Percentiles rank a stretch among this genome's conserved stretches.
Conservation (phyloP, 2,888 invertebrate genomes). For the Epirrita christyi region DNA sequence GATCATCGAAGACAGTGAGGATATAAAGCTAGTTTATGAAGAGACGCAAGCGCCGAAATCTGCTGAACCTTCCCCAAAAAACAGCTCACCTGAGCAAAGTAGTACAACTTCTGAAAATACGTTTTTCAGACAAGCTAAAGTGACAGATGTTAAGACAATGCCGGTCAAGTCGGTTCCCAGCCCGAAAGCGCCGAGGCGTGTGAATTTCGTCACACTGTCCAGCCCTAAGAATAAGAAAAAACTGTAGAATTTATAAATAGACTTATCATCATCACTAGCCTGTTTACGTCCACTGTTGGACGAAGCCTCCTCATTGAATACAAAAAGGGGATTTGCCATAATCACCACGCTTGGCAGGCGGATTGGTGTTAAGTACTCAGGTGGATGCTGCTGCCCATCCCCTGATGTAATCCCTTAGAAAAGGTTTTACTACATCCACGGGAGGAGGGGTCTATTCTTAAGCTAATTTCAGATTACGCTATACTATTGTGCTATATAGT, state of each 20-base stretch:
- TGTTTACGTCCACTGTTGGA: no score
- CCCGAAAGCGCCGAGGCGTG: conserved; percentile 87
- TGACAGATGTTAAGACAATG: conserved; percentile 62
- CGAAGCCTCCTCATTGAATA: no score
- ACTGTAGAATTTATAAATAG: conserved; percentile 29
- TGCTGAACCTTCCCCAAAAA: conserved; percentile 36
- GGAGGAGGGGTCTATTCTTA: no score
- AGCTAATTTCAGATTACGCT: no score
- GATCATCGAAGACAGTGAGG: conserved; percentile 75
- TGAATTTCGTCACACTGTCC: conserved; percentile 90
- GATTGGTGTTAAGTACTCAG: no score
- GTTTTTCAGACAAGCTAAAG: conserved; percentile 68
- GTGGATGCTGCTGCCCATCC: no score
- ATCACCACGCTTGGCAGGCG: no score
- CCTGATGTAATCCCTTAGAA: no score
- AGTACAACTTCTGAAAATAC: conserved; percentile 40
- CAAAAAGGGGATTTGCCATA: no score
- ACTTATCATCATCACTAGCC: no score
- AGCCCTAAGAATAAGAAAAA: conserved; percentile 90
- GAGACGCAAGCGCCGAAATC: conserved; percentile 66
- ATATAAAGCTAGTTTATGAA: conserved; percentile 85
- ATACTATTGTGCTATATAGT: no score
- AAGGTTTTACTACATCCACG: no score
- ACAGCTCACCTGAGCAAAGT: conserved; percentile 23
- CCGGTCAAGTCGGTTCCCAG: conserved; percentile 52